These are phyloP conservation scores for Gonioctena quinquepunctata DNA, from an alignment of 1,140 invertebrate genomes.

Conservation along the genomic window DNA sequence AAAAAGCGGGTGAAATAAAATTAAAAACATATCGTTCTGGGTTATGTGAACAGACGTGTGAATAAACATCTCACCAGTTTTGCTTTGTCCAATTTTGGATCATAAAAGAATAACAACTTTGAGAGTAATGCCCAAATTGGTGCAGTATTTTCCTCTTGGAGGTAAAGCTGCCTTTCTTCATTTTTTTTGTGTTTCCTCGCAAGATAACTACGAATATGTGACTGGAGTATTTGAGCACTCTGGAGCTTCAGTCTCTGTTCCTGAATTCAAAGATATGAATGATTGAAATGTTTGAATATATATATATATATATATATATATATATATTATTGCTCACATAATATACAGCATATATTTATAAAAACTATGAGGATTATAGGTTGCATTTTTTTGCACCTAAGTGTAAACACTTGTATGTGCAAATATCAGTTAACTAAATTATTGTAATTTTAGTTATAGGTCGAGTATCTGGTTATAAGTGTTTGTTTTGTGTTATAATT, in stretches of 20 bases:
- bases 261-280: slow-evolving; percentile 56
- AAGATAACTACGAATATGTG: slow-evolving; percentile 76
- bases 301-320: neutral
- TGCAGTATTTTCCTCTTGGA: slow-evolving; percentile 60
- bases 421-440: no score
- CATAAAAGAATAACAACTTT: slow-evolving; percentile 79
- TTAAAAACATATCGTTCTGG: slow-evolving; percentile 7
- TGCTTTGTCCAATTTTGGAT: slow-evolving; percentile 66
- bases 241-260: slow-evolving; percentile 69
- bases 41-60: no score
- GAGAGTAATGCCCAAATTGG: slow-evolving; percentile 62
- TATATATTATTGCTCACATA: no score
- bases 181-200: slow-evolving; percentile 69
- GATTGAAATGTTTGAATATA: no score
- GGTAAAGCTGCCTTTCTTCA: slow-evolving; percentile 70
- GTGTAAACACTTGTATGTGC: no score
- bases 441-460: no score
- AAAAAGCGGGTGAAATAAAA: slow-evolving; percentile 18
- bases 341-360: neutral
- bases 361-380: no score
- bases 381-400: no score
- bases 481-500: no score
- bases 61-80: slow-evolving; percentile 74
- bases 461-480: no score
- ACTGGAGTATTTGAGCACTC: slow-evolving; percentile 77